A percentile compares a stretch with the other conserved stretches of the same genome.
These are phyloP conservation scores for Rhyacophila brunnea DNA, from an alignment of 1,140 invertebrate genomes.

Conservation along the genomic window DNA sequence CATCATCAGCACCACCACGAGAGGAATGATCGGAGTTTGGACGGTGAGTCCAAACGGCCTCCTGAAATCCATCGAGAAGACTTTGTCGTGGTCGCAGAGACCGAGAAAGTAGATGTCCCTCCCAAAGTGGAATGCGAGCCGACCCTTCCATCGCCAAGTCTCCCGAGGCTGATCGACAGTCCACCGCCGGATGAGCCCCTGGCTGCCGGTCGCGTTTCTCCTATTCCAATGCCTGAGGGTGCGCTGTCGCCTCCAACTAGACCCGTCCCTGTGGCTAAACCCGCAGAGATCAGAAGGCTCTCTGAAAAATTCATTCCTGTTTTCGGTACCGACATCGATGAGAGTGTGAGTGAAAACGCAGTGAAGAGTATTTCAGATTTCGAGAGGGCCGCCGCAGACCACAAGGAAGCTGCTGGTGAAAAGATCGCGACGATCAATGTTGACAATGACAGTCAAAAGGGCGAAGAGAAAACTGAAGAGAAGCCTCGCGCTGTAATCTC, in stretches of 20 bases:
- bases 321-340: conserved; percentile 68
- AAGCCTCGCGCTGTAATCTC: conserved; percentile 82
- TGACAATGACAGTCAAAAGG: conserved; percentile 42
- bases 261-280: conserved; percentile 38
- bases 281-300: conserved; percentile 44
- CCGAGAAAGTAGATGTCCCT: conserved; percentile 40
- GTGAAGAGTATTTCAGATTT: conserved; percentile 60
- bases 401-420: conserved; percentile 31
- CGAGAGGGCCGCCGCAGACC: conserved; percentile 41
- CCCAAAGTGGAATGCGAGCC: conserved; percentile 26
- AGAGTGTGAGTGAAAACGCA: conserved; percentile 75
- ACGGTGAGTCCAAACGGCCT: conserved; percentile 18
- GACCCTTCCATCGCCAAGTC: conserved; percentile 42
- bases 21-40: conserved; percentile 20
- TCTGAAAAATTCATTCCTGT: conserved; percentile 67
- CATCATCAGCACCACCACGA: conserved; percentile 55
- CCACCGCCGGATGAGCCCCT: conserved; percentile 39
- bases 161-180: conserved; percentile 52
- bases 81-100: conserved; percentile 15
- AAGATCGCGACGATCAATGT: conserved; percentile 32
- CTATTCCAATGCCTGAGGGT: conserved; percentile 37
- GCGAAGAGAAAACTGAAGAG: conserved; percentile 62
- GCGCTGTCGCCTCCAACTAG: conserved; percentile 45
- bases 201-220: conserved; percentile 9
- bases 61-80: conserved; percentile 16